Percentiles rank a stretch among this genome's conserved stretches.
These are phyloP conservation scores for Rhagoletis pomonella DNA, from an alignment of 1,140 invertebrate species.

Conservation along the genomic window DNA sequence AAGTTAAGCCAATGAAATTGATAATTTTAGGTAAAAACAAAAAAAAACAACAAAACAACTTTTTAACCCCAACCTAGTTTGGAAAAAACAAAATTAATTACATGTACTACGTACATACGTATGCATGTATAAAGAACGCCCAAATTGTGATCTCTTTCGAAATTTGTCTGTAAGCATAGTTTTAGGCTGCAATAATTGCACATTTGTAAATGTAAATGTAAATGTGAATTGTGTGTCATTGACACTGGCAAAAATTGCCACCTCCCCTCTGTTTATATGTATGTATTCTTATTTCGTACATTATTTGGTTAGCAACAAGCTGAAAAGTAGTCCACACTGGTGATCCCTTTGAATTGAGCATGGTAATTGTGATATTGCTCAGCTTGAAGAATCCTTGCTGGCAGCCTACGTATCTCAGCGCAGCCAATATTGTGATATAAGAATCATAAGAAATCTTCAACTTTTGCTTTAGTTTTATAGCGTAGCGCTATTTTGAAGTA, in stretches of 20 bases:
- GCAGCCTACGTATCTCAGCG: not conserved
- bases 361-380: slow-evolving; percentile 51
- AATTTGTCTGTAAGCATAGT: slow-evolving; percentile 53
- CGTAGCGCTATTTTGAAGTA: too few relatives aligned
- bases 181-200: slow-evolving; percentile 55
- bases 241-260: slow-evolving; percentile 13
- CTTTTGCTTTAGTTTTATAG: too few relatives aligned
- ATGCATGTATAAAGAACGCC: slow-evolving; percentile 7
- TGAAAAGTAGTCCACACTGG: slow-evolving; percentile 59
- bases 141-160: slow-evolving; percentile 47
- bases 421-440: slow-evolving; percentile 10
- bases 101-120: too few relatives aligned
- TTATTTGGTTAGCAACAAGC: slow-evolving; percentile 51
- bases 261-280: not conserved
- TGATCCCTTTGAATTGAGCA: slow-evolving; percentile 52
- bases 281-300: not conserved
- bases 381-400: not conserved
- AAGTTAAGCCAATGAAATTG: not conserved
- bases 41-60: not conserved
- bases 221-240: slow-evolving; percentile 47
- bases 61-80: not conserved
- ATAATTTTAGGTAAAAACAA: not conserved
- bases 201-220: not conserved
- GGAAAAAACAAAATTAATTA: not conserved
- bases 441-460: too few relatives aligned